phyloP scores from a whole-genome alignment of 2,797 vertebrate genomes.

The Vireo griseus region DNA sequence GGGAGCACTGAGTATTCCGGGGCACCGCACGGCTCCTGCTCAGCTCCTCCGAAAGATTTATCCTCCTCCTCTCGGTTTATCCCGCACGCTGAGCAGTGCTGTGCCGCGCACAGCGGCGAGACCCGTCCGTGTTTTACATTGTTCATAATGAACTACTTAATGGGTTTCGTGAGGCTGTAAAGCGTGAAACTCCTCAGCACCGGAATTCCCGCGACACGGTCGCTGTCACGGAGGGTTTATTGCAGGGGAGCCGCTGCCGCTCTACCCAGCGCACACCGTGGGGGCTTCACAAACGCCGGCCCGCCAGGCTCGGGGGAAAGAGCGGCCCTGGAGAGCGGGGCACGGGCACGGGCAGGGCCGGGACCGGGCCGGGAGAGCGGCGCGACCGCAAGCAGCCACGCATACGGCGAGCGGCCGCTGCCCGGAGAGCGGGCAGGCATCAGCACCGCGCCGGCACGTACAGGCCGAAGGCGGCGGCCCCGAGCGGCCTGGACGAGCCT shows the following conservation, averaged over 20 bases:
- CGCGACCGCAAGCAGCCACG: background rate
- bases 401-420: too few relatives aligned
- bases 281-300: background rate
- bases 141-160: background rate
- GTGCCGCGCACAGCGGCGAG: background rate
- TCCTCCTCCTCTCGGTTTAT: accelerated
- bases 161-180: background rate
- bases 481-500: background rate
- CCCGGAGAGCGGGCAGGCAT: background rate
- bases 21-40: background rate
- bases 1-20: accelerated
- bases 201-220: too few relatives aligned
- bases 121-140: accelerated
- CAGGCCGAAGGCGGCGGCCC: background rate
- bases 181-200: background rate
- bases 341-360: background rate
- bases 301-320: too few relatives aligned
- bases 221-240: background rate
- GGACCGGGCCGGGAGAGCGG: background rate
- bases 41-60: background rate
- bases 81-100: background rate
- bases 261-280: background rate
- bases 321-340: background rate
- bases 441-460: background rate
- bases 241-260: background rate